Conservation (phyloP, 2,797 vertebrate genomes). For the Cheirogaleus major region DNA sequence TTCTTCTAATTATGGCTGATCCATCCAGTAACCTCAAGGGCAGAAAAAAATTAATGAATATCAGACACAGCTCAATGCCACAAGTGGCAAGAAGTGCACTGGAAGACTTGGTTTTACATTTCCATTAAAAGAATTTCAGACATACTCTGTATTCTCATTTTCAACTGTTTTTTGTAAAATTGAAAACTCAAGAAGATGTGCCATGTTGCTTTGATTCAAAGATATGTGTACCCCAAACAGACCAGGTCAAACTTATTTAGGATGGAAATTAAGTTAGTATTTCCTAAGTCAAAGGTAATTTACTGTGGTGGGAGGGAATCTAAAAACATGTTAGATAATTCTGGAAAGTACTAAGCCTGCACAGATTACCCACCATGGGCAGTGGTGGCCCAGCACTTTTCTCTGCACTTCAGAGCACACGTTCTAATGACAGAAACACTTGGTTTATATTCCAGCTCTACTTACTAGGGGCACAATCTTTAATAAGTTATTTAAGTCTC, state of each 20-base stretch:
- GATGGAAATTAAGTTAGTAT: background rate
- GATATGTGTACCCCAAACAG: background rate
- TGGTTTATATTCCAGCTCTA: background rate
- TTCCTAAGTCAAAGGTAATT: background rate
- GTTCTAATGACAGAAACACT: background rate
- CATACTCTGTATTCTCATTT: background rate
- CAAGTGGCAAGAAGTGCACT: background rate
- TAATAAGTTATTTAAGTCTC: background rate
- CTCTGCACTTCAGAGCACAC: background rate
- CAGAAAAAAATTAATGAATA: background rate
- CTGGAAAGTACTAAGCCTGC: background rate
- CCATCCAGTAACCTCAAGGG: background rate
- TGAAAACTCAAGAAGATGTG: background rate
- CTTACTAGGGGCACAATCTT: background rate
- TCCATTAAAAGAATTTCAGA: conserved; percentile 7
- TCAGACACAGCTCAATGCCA: background rate
- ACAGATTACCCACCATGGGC: background rate
- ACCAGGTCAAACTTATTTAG: background rate
- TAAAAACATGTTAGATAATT: background rate
- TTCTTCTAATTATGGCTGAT: background rate
- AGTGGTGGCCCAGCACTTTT: background rate
- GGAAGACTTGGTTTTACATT: background rate
- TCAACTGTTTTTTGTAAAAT: background rate
- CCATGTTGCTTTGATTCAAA: background rate
- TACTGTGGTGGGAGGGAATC: background rate